Evolutionary conservation across 2,113 vertebrate species (phyloP), one percentile per base, ranked within the genome.

Genomic region (Catagonus wagneri): DNA sequence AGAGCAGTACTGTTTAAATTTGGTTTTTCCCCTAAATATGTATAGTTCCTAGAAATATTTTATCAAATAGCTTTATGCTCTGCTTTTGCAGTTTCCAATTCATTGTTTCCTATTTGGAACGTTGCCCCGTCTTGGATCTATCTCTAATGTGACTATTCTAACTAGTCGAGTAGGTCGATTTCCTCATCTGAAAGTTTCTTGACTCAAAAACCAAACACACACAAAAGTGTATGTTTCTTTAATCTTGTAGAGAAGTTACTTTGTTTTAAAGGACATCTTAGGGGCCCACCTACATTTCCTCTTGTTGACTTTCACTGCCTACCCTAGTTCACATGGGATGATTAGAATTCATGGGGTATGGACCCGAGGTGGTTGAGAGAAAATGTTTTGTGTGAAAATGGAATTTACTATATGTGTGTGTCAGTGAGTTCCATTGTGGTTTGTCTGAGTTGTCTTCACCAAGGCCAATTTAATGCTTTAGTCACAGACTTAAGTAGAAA

Each of bases 401-500:
- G 87, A 92, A 95, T 95, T 83, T 83, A 66, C 54, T 90, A 5
- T 76, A 50, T 78, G 17, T 87, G 54, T 90, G 85, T 85, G 65
- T 81, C 92, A 71, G 75, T 61, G 71, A 72, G 86, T 86, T 90
- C 74, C 4, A n/a, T 66, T 88, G 95, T 94, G 20, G 80, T 95
- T 93, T 83, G n/a, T 56, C 56, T 87, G 36, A 84, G 56, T 15
- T 61, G 4, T 96, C 80, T 97, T 97, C 81, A 86, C 94, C 66
- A 94, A 93, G 50, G 50, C 52, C 63, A 74, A 75, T 87, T 96
- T 20, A 16, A 88, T 93, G 61, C 29, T 89, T 97, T 88, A 96
- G 61, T 90, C 89, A 92, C 56, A 97, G 39, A 76, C 69, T 95
- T 88, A 94, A 87, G 96, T 65, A 75, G 81, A 92, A 96, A 98